Evolutionary conservation across 2,888 invertebrate species (phyloP).

Genomic region (Cataglyphis altisquamis): DNA sequence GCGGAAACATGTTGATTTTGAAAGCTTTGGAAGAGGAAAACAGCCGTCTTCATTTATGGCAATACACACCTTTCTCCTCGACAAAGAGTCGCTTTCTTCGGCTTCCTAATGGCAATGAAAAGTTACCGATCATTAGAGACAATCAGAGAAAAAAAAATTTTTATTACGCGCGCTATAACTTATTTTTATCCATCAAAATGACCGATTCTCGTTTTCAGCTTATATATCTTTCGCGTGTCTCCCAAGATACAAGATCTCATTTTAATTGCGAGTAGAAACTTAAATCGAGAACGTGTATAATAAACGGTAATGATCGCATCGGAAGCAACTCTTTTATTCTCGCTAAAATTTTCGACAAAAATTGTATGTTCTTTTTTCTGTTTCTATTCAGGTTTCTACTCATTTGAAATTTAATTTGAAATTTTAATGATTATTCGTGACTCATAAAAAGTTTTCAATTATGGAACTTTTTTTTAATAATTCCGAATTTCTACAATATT

Average conservation of each 20-base stretch:
- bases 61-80: conserved; percentile 19
- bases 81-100: conserved; percentile 23
- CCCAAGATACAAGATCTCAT: background rate
- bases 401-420: background rate
- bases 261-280: conserved; percentile 9
- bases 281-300: background rate
- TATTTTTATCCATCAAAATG: conserved; percentile 20
- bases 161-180: background rate
- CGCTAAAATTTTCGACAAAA: background rate
- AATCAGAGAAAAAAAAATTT: background rate
- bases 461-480: background rate
- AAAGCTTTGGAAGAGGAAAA: conserved; percentile 4
- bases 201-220: background rate
- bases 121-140: conserved; percentile 22
- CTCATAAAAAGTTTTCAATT: background rate
- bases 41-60: conserved; percentile 8
- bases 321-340: background rate
- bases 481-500: background rate
- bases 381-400: background rate
- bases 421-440: background rate
- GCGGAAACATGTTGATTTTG: background rate
- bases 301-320: background rate
- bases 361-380: background rate
- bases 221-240: conserved; percentile 2
- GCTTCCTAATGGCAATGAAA: background rate